Evolutionary conservation across 64 coral and sea anemone species (phyloP).

Genomic region (Actinia equina): DNA sequence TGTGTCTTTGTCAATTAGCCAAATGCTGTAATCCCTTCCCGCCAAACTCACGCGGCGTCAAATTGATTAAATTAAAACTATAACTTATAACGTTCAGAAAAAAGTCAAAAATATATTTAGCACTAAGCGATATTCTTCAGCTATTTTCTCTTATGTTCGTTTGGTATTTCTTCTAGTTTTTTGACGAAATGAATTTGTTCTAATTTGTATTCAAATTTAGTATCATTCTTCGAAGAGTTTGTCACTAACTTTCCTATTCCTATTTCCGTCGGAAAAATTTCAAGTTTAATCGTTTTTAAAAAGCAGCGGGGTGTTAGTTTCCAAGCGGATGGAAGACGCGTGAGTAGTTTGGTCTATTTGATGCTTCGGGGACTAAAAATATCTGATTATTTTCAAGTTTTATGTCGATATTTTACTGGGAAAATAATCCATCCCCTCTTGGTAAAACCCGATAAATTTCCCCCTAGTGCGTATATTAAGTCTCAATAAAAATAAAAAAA

Average conservation of each 20-base stretch:
- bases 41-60: neutral
- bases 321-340: neutral
- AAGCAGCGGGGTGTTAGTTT: conserved; percentile 3
- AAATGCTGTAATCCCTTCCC: neutral
- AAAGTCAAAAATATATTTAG: neutral
- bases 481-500: neutral
- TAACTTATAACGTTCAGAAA: neutral
- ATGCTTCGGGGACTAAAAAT: neutral
- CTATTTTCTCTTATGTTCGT: neutral
- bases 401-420: neutral
- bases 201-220: neutral
- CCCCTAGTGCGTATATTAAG: neutral
- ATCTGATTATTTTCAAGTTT: neutral
- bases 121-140: neutral
- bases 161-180: neutral
- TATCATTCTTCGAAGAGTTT: neutral
- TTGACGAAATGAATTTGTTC: neutral
- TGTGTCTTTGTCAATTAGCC: conserved; percentile 1
- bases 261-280: neutral
- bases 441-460: neutral
- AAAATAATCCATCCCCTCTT: neutral
- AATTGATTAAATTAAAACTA: neutral
- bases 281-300: neutral
- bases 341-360: conserved; percentile 4
- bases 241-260: neutral